Conservation (phyloP, 1,140 invertebrate genomes). For the Trinorchestia longiramus region DNA sequence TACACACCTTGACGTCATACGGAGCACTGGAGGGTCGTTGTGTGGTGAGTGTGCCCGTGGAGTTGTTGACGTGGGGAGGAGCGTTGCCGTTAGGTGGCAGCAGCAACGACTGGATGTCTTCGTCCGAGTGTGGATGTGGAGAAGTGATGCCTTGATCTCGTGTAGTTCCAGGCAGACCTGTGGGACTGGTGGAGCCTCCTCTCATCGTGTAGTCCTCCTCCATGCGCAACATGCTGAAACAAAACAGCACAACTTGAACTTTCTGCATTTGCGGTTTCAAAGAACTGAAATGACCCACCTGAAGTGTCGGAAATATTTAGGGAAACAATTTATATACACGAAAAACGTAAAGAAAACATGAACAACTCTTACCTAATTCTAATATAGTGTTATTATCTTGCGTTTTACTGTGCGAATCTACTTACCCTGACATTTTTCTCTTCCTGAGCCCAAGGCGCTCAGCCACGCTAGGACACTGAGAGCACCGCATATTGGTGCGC, state of each 20-base stretch:
- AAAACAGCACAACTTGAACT: background rate
- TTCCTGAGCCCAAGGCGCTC: constrained; percentile 15
- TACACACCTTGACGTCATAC: background rate
- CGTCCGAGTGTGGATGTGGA: background rate
- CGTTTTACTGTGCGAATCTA: background rate
- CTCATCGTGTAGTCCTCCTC: constrained; percentile 23
- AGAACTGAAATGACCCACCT: too few relatives aligned
- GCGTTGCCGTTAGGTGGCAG: background rate
- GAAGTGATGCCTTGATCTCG: background rate
- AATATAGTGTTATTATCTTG: background rate
- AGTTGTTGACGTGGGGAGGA: background rate
- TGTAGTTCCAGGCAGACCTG: background rate
- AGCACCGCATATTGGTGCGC: background rate
- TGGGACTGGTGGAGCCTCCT: background rate
- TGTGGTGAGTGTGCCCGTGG: background rate
- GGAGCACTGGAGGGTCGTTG: background rate
- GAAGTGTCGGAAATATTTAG: too few relatives aligned
- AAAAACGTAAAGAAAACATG: too few relatives aligned
- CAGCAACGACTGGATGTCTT: constrained; percentile 6
- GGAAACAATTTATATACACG: too few relatives aligned
- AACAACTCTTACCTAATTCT: background rate
- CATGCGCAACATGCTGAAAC: constrained; percentile 31
- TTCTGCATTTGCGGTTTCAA: too few relatives aligned
- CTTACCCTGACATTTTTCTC: background rate
- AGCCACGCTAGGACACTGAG: background rate